These are phyloP conservation scores for Dendrophyllia cribrosa DNA, from an alignment of 64 coral and sea anemone species.

Conservation along the genomic window DNA sequence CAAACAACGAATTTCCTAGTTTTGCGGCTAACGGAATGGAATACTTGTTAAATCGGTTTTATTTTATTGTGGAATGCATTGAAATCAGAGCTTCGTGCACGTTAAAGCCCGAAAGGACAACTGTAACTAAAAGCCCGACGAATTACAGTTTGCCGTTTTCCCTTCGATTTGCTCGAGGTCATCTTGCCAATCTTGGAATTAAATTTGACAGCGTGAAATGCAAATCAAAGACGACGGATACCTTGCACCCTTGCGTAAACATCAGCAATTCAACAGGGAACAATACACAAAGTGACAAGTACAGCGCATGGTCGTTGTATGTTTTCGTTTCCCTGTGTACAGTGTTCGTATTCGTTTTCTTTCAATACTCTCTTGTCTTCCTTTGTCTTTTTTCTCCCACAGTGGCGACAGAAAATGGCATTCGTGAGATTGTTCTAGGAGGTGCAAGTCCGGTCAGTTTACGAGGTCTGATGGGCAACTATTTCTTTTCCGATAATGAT, in stretches of 20 bases:
- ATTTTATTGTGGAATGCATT: too few species aligned
- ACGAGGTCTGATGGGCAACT: not conserved
- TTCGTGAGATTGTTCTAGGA: not conserved
- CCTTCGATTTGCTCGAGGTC: not conserved
- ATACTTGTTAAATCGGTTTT: not conserved
- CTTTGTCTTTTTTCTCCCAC: constrained; percentile 15
- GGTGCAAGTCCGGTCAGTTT: not conserved
- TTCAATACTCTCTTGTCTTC: not conserved
- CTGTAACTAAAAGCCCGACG: not conserved
- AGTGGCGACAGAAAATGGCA: not conserved
- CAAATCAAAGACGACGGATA: not conserved
- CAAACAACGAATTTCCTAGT: not conserved
- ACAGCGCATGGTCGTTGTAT: not conserved
- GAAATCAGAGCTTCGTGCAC: not conserved
- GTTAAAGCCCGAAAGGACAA: not conserved
- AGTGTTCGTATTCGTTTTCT: not conserved
- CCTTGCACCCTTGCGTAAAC: not conserved
- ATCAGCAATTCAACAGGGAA: not conserved
- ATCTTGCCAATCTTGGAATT: not conserved
- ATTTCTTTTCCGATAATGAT: not conserved
- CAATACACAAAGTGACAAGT: not conserved
- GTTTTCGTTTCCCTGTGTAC: not conserved
- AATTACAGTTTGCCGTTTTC: too few species aligned
- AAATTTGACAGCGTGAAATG: not conserved
- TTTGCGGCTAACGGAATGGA: not conserved